Percentiles rank a stretch among this genome's conserved stretches.
phyloP scores from a whole-genome alignment of 2,797 vertebrate genomes.

The Chrysocyon brachyurus region DNA sequence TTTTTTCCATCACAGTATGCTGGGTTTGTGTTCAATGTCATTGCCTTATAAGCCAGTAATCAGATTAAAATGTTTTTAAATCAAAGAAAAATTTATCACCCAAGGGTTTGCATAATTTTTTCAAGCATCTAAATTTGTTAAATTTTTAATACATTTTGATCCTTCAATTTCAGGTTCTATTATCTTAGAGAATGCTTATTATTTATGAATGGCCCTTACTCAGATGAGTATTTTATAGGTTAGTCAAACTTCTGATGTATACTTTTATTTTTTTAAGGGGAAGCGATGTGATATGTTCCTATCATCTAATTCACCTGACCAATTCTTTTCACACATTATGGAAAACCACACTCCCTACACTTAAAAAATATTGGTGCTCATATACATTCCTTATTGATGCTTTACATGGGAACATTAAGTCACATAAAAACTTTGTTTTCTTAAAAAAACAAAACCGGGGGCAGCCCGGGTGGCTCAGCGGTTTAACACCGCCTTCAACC shows the following conservation, averaged over 20 bases:
- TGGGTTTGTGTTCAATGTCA: slow-evolving; percentile 6
- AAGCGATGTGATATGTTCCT: neutral
- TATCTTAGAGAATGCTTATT: neutral
- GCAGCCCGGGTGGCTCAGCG: too few relatives aligned
- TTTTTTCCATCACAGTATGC: neutral
- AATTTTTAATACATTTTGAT: neutral
- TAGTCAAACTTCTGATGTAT: neutral
- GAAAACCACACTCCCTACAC: neutral
- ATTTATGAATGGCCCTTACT: neutral
- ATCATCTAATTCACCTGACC: neutral
- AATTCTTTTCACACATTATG: neutral
- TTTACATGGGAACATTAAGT: slow-evolving; percentile 1
- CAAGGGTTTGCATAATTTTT: neutral
- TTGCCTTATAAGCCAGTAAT: neutral
- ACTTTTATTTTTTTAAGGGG: neutral
- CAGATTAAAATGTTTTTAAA: slow-evolving; percentile 17
- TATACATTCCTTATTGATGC: neutral
- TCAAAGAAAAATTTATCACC: neutral
- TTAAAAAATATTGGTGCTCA: slow-evolving; percentile 16
- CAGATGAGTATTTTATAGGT: neutral
- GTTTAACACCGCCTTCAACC: too few relatives aligned
- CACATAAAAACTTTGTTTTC: neutral
- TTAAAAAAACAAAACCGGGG: neutral
- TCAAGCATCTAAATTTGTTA: neutral
- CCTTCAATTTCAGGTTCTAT: neutral